Evolutionary conservation across 2,797 vertebrate genomes (phyloP), one percentile per base, ranked within the genome.

Genomic region (Aythya fuligula): DNA sequence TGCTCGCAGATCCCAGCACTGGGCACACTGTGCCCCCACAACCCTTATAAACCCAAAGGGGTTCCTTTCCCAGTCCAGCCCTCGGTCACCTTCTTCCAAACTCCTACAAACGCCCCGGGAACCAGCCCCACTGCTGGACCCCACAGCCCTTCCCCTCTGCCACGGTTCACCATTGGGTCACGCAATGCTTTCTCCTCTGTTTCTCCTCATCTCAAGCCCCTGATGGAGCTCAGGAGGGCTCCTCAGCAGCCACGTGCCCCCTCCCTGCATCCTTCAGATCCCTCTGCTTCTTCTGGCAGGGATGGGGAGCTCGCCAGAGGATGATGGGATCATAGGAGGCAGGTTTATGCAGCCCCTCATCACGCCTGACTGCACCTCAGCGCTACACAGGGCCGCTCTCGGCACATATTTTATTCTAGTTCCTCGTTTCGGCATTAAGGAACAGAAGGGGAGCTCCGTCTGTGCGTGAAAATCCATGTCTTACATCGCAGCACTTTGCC

Each of bases 381-480:
- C 11, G 6, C 39, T n/a, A 30, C 47, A 20, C 73, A 45, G 80
- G 41, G 70, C 34, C 45, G 76, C 56, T 73, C 45, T 81, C 14
- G 24, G 53, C 6, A 25, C 2, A 0, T 7, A 38, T 90, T 90
- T 65, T 70, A 77, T 89, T 92, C 87, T 27, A 41, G 56, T 41
- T 93, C 30, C 30, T 72, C 27, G 73, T 86, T 90, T 93, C 71
- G 20, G 28, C 66, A 19, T 76, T 65, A 61, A 76, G 90, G 81
- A 83, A 95, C n/a, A 71, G 83, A 84, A 66, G 2, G 30, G 22
- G 30, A 90, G 81, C 66, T 96, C 93, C 51, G 9, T 66, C 85
- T 91, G 87, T 32, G 74, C 90, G 95, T 89, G 93, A 90, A 96
- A 96, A 93, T 72, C 92, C 51, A 19, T 79, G 86, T 85, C 96